These are phyloP conservation scores for Aythya baeri DNA, from an alignment of 2,113 vertebrate species.

Conservation along the genomic window DNA sequence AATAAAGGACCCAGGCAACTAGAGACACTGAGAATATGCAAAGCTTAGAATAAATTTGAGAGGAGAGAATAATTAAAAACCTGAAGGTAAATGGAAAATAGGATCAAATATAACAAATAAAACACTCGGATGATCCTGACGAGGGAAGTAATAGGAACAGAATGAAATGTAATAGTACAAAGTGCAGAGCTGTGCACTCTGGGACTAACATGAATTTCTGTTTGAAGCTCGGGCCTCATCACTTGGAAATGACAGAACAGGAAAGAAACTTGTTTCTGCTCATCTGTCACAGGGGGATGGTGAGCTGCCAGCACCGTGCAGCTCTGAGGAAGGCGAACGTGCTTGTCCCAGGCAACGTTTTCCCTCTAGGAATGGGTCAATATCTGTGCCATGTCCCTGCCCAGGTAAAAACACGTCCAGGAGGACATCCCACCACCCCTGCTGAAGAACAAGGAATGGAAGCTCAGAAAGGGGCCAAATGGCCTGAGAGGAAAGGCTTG, in stretches of 20 bases:
- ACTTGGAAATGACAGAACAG: slow-evolving; percentile 30
- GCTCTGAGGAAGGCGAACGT: background rate
- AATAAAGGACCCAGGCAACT: slow-evolving; percentile 22
- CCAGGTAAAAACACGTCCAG: rapidly evolving
- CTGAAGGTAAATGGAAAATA: slow-evolving; percentile 57
- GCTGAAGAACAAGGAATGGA: rapidly evolving
- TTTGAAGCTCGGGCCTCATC: slow-evolving; percentile 33
- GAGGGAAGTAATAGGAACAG: slow-evolving; percentile 15
- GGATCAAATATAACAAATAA: slow-evolving; percentile 55
- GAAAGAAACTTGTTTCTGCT: slow-evolving; percentile 23
- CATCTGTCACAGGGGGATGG: background rate
- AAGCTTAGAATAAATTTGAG: slow-evolving; percentile 30
- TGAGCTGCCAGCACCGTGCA: background rate
- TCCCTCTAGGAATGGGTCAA: background rate
- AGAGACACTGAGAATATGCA: background rate
- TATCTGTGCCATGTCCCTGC: rapidly evolving
- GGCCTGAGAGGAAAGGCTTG: background rate
- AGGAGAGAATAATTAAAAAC: slow-evolving; percentile 63
- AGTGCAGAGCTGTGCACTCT: background rate
- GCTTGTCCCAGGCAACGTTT: background rate
- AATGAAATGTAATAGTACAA: slow-evolving; percentile 26
- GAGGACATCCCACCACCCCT: background rate
- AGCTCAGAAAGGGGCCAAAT: background rate
- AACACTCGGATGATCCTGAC: slow-evolving; percentile 27
- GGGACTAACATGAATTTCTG: slow-evolving; percentile 21